A percentile compares a stretch with the other conserved stretches of the same genome.
Evolutionary conservation across 2,113 vertebrate genomes (phyloP).

Genomic region (Proterorhinus semilunaris): DNA sequence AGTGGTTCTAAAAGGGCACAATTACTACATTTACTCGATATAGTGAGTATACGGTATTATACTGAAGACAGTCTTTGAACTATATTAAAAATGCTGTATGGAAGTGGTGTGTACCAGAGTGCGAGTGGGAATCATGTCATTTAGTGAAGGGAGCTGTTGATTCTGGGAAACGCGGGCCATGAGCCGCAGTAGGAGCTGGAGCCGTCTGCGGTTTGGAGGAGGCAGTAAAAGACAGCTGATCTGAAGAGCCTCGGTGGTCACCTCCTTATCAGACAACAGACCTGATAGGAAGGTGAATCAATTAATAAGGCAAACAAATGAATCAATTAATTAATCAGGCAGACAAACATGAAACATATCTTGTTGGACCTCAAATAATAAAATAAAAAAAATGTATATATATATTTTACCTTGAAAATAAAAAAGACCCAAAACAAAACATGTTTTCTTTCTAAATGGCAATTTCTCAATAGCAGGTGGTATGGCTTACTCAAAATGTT

Average conservation of each 20-base stretch:
- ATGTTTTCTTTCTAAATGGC: too few relatives aligned
- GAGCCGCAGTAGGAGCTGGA: slow-evolving; percentile 67
- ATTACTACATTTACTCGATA: too few relatives aligned
- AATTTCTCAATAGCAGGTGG: too few relatives aligned
- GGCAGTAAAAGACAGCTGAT: slow-evolving; percentile 64
- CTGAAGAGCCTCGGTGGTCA: slow-evolving; percentile 61
- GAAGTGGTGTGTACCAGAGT: slow-evolving; percentile 54
- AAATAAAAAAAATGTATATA: too few relatives aligned
- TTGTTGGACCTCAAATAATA: too few relatives aligned
- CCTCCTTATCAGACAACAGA: slow-evolving; percentile 52
- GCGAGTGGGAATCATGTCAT: slow-evolving; percentile 59
- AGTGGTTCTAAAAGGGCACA: too few relatives aligned
- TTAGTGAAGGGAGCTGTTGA: slow-evolving; percentile 57
- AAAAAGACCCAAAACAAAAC: too few relatives aligned
- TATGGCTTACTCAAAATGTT: slow-evolving; percentile 66
- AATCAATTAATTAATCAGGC: too few relatives aligned
- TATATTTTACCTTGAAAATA: too few relatives aligned
- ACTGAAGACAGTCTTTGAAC: too few relatives aligned
- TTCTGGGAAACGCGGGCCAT: slow-evolving; percentile 68
- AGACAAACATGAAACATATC: too few relatives aligned
- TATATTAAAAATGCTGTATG: background rate
- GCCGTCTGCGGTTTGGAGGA: slow-evolving; percentile 63
- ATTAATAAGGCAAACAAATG: background rate
- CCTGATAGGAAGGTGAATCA: slow-evolving; percentile 40
- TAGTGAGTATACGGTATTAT: too few relatives aligned